phyloP scores from a whole-genome alignment of 2,113 vertebrate genomes.

The Pleuronectes platessa region DNA sequence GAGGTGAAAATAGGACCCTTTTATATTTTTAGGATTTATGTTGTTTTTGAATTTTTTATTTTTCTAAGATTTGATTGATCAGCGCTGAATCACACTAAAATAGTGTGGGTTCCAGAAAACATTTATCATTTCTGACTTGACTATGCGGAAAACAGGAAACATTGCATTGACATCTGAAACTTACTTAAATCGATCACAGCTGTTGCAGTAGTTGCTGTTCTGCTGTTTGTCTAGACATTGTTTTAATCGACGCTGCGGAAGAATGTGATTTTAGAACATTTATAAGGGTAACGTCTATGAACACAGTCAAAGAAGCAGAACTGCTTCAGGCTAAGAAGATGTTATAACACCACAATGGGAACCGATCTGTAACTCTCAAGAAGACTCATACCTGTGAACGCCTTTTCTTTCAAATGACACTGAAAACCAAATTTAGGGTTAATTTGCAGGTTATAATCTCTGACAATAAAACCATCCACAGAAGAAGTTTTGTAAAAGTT shows the following conservation, averaged over 20 bases:
- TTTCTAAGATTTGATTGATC: conserved; percentile 42
- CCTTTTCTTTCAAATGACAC: too few species aligned
- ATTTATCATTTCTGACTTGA: conserved; percentile 45
- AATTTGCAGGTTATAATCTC: not conserved
- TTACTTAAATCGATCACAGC: conserved; percentile 16
- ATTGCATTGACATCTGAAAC: conserved; percentile 25
- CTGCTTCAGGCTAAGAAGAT: not conserved
- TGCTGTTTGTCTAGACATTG: conserved; percentile 22
- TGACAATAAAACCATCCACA: not conserved
- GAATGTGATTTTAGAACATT: conserved; percentile 3
- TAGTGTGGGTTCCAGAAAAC: conserved; percentile 14
- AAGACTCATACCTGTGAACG: too few species aligned
- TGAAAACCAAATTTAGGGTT: not conserved
- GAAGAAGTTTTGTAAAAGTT: conserved; percentile 31
- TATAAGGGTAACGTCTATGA: not conserved
- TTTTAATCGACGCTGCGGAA: not conserved
- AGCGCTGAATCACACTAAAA: conserved; percentile 23
- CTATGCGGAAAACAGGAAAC: conserved; percentile 39
- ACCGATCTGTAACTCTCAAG: not conserved
- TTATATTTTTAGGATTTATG: conserved; percentile 40
- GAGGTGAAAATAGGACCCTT: conserved; percentile 31
- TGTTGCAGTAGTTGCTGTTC: conserved; percentile 22
- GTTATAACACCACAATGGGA: not conserved
- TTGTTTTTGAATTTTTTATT: conserved; percentile 14
- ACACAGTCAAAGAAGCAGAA: not conserved